Conservation (phyloP, 1,140 invertebrate species). For the Brachionus rotundiformis region DNA sequence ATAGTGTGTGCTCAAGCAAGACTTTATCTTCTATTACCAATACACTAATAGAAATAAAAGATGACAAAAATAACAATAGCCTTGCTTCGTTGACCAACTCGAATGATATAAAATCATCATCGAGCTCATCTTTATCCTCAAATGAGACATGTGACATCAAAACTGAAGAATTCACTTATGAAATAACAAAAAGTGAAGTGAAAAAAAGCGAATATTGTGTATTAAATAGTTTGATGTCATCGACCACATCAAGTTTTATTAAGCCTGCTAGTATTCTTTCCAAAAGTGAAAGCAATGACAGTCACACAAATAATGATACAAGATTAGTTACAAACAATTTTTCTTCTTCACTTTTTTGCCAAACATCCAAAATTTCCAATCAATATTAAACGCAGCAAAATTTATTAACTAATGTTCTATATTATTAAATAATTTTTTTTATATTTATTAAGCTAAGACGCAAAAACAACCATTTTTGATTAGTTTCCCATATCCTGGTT, state of each 20-base stretch:
- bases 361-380: background rate
- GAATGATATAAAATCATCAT: conserved; percentile 35
- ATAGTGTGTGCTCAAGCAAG: background rate
- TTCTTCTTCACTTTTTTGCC: background rate
- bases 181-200: background rate
- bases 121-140: conserved; percentile 22
- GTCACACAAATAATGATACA: background rate
- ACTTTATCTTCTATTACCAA: conserved; percentile 15
- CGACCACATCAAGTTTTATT: background rate
- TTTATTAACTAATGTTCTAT: too few relatives aligned
- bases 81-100: background rate
- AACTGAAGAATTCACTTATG: background rate
- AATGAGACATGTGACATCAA: conserved; percentile 32
- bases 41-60: conserved; percentile 24
- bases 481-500: background rate
- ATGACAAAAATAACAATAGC: conserved; percentile 47
- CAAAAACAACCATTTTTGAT: background rate
- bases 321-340: background rate
- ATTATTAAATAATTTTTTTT: too few relatives aligned
- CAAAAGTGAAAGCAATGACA: background rate
- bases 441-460: background rate
- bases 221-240: background rate
- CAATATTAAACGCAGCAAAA: background rate
- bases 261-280: background rate
- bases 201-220: conserved; percentile 29